Base-by-base conservation (phyloP, 2,797 vertebrate species). In the Neolamprologus multifasciatus region DNA sequence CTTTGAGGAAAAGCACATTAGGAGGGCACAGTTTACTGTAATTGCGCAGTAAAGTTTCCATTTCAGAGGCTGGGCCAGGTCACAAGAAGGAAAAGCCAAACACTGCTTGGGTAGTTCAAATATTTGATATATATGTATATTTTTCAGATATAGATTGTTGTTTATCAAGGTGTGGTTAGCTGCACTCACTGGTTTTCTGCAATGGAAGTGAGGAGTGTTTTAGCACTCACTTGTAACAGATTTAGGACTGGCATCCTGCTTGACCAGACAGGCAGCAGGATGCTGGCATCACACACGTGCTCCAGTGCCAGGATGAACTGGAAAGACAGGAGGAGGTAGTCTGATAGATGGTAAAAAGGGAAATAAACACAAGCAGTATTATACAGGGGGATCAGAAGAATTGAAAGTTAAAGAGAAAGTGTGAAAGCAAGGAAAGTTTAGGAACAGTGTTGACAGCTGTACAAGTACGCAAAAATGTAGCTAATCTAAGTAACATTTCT, bases 181-280 rank as follows among this genome's bases (percentile, higher is more conserved):
- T 81, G 80, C 36, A 54, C 52, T 54, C 50, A 51, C 45, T 77
- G 59, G 29, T 74, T 89, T 89, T 82, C 33, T 87, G 76, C 85
- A 64, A 79, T 85, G 81, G 51, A 87, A 80, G 84, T 83, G 85
- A 87, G 82, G 43, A 14, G 45, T 83, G 36, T 87, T 86, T 82
- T 64, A 59, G 54, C 10, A 17, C 33, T 33, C 29, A 54, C 62
- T 87, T 87, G 80, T 85, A 85, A 88, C 89, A 88, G 91, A 81
- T 82, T 83, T 87, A 80, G 79, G 81, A 79, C 80, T 81, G 71
- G 79, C 31, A 71, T 87, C 92, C 81, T 62, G 84, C 86, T 83
- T 88, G 85, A 93, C 86, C 92, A 95, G 93, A 94, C 89, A 78
- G 88, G 71, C 91, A 76, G 79, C 90, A 81, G 86, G 93, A 48